phyloP scores from a whole-genome alignment of 2,113 vertebrate species.

The Dendropsophus ebraccatus region DNA sequence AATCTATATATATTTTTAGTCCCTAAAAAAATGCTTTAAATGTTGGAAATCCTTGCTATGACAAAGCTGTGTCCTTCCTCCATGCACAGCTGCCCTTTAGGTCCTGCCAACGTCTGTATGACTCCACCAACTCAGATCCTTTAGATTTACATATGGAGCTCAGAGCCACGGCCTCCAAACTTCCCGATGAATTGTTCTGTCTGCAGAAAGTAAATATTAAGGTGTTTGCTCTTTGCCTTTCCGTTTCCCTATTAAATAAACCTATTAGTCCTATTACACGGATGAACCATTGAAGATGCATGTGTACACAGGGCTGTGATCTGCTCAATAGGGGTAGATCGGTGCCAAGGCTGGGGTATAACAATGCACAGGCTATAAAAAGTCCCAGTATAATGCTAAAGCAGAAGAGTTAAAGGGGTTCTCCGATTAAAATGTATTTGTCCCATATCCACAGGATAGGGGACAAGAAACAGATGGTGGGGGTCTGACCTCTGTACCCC shows the following conservation, averaged over 20 bases:
- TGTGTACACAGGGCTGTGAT: background rate
- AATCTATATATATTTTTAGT: no score
- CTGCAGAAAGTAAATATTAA: background rate
- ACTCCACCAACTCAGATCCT: background rate
- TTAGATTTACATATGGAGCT: background rate
- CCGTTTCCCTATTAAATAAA: slow-evolving; percentile 2
- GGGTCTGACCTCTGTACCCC: no score
- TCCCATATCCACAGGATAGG: no score
- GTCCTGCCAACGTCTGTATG: background rate
- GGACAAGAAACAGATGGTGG: no score
- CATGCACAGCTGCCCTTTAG: background rate
- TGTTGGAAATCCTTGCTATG: no score
- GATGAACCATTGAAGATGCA: background rate
- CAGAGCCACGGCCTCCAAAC: background rate
- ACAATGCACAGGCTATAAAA: background rate
- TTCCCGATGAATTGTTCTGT: background rate
- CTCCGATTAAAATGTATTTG: no score
- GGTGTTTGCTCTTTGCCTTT: background rate
- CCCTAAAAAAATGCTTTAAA: no score
- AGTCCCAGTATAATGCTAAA: no score
- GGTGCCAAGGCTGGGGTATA: background rate
- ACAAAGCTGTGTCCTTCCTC: no score
- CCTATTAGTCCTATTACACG: background rate
- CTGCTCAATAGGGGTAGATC: background rate
- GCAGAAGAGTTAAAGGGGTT: no score